Percentiles rank a stretch among this genome's conserved stretches.
phyloP scores from a whole-genome alignment of 53 echinoderm and acorn worm species.

The Glandiceps talaboti region DNA sequence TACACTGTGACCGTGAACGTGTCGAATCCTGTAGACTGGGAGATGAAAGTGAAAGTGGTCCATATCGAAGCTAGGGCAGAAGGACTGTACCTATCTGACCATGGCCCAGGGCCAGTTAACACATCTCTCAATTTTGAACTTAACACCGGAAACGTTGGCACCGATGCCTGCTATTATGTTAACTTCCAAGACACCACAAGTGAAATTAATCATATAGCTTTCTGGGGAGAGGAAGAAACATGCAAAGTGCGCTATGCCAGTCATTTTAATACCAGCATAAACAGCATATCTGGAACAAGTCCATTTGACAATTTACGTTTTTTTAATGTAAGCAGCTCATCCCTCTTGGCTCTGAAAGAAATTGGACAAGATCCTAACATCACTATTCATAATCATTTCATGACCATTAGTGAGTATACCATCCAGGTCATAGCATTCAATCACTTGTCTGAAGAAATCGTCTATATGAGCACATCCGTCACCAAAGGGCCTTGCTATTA shows the following conservation, averaged over 20 bases:
- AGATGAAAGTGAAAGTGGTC: not conserved
- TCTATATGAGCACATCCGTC: not conserved
- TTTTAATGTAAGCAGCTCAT: conserved; percentile 44
- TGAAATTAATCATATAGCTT: conserved; percentile 48
- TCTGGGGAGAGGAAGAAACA: conserved; percentile 53
- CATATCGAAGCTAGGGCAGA: conserved; percentile 3
- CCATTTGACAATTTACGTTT: conserved; percentile 38
- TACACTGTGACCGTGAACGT: conserved; percentile 60
- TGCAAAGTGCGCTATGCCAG: conserved; percentile 32
- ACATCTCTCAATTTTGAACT: conserved; percentile 24
- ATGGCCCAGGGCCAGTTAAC: conserved; percentile 23
- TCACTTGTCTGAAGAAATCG: conserved; percentile 6
- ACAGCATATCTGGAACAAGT: no score
- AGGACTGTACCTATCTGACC: conserved; percentile 9
- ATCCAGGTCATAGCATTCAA: conserved; percentile 13
- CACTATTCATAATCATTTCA: conserved; percentile 33
- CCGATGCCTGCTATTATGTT: conserved; percentile 29
- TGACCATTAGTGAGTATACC: conserved; percentile 3
- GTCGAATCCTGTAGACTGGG: conserved; percentile 35
- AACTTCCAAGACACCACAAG: conserved; percentile 43
- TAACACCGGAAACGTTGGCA: conserved; percentile 14
- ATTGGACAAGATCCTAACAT: conserved; percentile 48
- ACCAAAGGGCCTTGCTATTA: conserved; percentile 15
- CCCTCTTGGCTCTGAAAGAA: conserved; percentile 31
- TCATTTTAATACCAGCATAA: conserved; percentile 26